Conservation (phyloP, 2,113 vertebrate species). For the Mobula hypostoma region DNA sequence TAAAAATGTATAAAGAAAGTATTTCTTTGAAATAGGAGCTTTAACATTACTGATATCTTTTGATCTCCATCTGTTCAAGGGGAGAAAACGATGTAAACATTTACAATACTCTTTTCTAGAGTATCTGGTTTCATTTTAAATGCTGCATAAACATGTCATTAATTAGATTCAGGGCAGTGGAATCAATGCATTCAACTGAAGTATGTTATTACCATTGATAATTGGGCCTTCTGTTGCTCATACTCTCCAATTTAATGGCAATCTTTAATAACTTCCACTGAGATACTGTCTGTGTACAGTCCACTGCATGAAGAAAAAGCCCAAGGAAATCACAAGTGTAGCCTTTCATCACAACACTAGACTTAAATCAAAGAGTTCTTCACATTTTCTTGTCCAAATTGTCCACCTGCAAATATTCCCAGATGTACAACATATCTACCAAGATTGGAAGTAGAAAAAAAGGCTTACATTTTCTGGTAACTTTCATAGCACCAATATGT, state of each 20-base stretch:
- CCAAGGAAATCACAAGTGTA: neutral
- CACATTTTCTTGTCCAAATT: neutral
- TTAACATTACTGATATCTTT: neutral
- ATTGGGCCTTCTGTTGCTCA: neutral
- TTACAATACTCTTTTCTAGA: neutral
- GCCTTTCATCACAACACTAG: neutral
- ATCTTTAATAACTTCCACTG: neutral
- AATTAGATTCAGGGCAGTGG: neutral
- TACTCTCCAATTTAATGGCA: neutral
- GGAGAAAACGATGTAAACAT: neutral
- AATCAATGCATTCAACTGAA: conserved; percentile 26
- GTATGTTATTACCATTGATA: neutral
- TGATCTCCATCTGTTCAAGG: neutral
- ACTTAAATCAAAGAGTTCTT: neutral
- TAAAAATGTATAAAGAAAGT: neutral
- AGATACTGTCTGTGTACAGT: neutral
- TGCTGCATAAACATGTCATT: neutral
- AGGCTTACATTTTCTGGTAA: neutral
- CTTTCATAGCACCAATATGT: neutral
- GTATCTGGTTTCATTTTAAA: neutral
- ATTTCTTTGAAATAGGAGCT: neutral
- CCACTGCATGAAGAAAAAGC: neutral
- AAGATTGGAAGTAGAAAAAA: neutral
- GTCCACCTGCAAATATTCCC: neutral
- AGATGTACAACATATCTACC: neutral